These are phyloP conservation scores for Otis tarda DNA, from an alignment of 2,113 vertebrate genomes.

Conservation along the genomic window DNA sequence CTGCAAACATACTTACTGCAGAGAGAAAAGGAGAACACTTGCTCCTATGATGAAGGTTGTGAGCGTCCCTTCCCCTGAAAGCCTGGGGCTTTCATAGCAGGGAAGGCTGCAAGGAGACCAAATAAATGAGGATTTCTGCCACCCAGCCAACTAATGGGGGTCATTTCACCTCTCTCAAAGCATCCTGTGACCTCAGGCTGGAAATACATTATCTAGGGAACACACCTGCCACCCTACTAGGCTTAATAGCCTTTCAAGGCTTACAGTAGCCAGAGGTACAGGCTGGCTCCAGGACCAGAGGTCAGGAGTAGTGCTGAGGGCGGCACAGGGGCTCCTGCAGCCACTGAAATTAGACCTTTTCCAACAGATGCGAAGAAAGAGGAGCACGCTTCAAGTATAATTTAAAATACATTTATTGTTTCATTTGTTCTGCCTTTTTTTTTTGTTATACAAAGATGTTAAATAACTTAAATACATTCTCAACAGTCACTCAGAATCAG, in stretches of 20 bases:
- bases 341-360: background rate
- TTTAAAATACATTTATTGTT: conserved; percentile 99
- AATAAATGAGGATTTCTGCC: background rate
- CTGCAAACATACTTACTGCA: background rate
- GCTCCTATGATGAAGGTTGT: background rate
- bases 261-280: background rate
- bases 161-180: background rate
- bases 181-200: background rate
- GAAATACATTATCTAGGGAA: background rate
- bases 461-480: conserved; percentile 99
- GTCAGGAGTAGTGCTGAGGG: background rate
- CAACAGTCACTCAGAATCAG: conserved; percentile 98
- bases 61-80: background rate
- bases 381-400: conserved; percentile 68
- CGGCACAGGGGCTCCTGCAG: background rate
- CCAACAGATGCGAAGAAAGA: background rate
- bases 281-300: background rate
- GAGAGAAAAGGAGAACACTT: background rate
- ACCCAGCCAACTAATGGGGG: background rate
- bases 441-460: conserved; percentile 98
- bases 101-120: background rate
- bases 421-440: conserved; percentile 89
- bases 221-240: background rate
- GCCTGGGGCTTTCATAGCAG: background rate
- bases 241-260: background rate